Percentiles rank a stretch among this genome's conserved stretches.
Evolutionary conservation across 2,113 vertebrate species (phyloP).

Genomic region (Leuciscus idus): DNA sequence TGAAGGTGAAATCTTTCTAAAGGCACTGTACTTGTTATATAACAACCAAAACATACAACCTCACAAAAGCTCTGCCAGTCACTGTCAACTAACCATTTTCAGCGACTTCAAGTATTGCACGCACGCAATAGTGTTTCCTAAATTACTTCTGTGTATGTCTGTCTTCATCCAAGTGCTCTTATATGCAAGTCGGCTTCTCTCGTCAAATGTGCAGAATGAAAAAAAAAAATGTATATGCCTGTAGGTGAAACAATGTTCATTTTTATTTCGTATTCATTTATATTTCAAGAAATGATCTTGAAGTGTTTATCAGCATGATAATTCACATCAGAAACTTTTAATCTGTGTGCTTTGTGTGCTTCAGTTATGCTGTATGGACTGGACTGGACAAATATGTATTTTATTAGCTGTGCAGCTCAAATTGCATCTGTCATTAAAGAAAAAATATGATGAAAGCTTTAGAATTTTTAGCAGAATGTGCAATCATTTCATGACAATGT

Average conservation of each 20-base stretch:
- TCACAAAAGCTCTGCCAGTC: not conserved
- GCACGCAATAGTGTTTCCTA: not conserved
- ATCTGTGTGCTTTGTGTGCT: conserved; percentile 1
- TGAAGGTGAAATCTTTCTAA: not conserved
- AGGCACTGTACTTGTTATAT: not conserved
- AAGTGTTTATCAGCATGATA: not conserved
- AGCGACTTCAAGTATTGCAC: not conserved
- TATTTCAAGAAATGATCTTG: not conserved
- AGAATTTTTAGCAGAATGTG: not conserved
- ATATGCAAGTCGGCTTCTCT: conserved; percentile 19
- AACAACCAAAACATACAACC: not conserved
- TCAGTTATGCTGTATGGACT: conserved; percentile 7
- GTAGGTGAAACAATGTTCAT: conserved; percentile 1
- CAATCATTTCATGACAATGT: not conserved
- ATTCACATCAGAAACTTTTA: not conserved
- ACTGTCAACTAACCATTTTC: not conserved
- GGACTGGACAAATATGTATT: not conserved
- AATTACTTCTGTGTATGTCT: not conserved
- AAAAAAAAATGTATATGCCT: not conserved
- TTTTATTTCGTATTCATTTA: not conserved
- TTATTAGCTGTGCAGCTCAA: not conserved
- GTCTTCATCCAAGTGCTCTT: conserved; percentile 44
- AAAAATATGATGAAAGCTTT: not conserved
- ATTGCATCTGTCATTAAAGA: not conserved
- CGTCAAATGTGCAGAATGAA: not conserved